phyloP scores from a whole-genome alignment of 2,797 vertebrate species.

The Bradypodion pumilum region DNA sequence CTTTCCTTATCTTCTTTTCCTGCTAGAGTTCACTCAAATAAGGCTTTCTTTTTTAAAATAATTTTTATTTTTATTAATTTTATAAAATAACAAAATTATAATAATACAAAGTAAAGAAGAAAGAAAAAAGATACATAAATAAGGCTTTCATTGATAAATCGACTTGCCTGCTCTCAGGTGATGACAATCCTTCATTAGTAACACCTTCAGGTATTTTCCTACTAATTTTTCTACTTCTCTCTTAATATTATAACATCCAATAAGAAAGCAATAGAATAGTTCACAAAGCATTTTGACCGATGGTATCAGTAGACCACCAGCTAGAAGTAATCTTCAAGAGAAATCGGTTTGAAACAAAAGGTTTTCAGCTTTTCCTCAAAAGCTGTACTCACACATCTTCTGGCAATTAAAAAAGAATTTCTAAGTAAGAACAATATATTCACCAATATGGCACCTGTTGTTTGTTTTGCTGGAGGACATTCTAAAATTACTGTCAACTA shows the following conservation, averaged over 20 bases:
- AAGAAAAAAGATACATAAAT: too few species aligned
- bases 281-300: neutral
- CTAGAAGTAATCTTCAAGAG: neutral
- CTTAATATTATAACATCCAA: neutral
- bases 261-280: neutral
- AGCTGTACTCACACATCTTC: neutral
- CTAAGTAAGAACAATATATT: too few species aligned
- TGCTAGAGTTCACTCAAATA: neutral
- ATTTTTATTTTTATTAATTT: too few species aligned
- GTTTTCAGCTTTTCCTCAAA: neutral
- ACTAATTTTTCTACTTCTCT: neutral
- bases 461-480: constrained; percentile 75
- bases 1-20: neutral
- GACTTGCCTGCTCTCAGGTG: too few species aligned
- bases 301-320: neutral
- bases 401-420: neutral
- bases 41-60: too few species aligned
- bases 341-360: neutral
- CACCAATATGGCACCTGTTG: constrained; percentile 33
- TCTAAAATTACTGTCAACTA: constrained; percentile 85
- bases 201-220: neutral
- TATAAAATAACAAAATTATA: too few species aligned
- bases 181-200: neutral
- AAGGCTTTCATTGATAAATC: neutral
- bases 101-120: too few species aligned